phyloP scores from a whole-genome alignment of 1,140 invertebrate genomes.

The Episyrphus balteatus region DNA sequence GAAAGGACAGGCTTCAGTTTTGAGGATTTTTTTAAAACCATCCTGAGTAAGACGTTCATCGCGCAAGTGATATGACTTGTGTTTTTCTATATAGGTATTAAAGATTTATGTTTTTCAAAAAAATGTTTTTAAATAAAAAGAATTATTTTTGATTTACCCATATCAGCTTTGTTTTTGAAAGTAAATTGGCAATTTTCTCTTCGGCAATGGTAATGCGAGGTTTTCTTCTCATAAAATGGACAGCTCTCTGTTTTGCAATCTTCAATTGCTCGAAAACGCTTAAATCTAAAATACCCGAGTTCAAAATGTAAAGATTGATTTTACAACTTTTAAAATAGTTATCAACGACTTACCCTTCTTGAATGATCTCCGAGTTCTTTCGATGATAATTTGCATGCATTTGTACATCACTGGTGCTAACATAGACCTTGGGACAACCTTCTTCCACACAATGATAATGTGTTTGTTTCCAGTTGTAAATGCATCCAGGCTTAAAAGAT shows the following conservation, averaged over 20 bases:
- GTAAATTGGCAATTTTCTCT: constrained; percentile 83
- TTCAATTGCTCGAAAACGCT: constrained; percentile 32
- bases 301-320: too few species aligned
- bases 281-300: constrained; percentile 14
- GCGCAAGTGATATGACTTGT: constrained; percentile 97
- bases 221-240: constrained; percentile 86
- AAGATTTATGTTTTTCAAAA: too few species aligned
- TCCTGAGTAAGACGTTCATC: constrained; percentile 91
- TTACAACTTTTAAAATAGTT: not conserved
- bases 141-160: constrained; percentile 56
- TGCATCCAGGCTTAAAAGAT: constrained; percentile 54
- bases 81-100: constrained; percentile 87
- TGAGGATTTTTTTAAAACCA: constrained; percentile 98
- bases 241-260: constrained; percentile 52
- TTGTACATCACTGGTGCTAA: constrained; percentile 96
- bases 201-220: constrained; percentile 95
- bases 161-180: constrained; percentile 98
- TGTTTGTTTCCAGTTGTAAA: constrained; percentile 93
- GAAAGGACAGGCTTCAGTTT: constrained; percentile 88
- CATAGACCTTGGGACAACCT: constrained; percentile 94
- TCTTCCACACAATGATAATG: constrained; percentile 97
- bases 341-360: constrained; percentile 65
- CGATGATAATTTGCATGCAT: constrained; percentile 99
- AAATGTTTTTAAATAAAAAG: not conserved
- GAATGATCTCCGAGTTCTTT: constrained; percentile 94